Evolutionary conservation across 53 echinoderm and acorn worm species (phyloP), one percentile per base, ranked within the genome.

Genomic region (Hippasteria phrygiana): DNA sequence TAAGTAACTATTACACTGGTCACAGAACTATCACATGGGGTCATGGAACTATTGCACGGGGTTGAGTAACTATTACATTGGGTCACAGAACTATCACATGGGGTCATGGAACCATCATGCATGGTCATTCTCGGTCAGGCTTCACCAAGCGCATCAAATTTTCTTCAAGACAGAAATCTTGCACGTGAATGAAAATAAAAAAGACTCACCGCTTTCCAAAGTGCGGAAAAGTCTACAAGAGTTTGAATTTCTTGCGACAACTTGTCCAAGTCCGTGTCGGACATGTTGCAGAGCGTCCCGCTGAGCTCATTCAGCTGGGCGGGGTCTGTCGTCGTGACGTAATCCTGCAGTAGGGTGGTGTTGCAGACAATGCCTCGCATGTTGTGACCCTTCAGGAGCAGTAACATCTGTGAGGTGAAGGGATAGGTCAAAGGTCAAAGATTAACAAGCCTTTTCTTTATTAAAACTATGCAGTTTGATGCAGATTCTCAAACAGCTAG

Each of bases 331-430:
- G 91, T 88, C 10, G 77, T 76, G 42, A 97, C 83, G 87, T 92
- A 93, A 29, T 76, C 24, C 34, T 70, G 47, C 26, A 97, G 80
- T 14, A 82, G 71, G 17, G 93, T 91, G 39, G 74, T 73, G 51
- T 95, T 95, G 71, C 97, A 97, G 16, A 97, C 95, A 6, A 69
- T 88, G 8, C 74, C 78, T 4, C 91, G 87, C 95, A 97, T 93
- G 3, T 88, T 78, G 63, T 54, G 84, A 4, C 95, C 95, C 41
- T 92, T 70, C 6, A 90, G 74, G 11, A 95, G 65, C 27, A 95
- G 89, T 46, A 88, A 67, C 74, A 97, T 72, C 97, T 96, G 82
- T 6, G 55, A 67, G 26, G 54, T 16, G 6, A 88, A 63, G 64
- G 26, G 7, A 27, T 0, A 3, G 64, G 46, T 13, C n/a, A 76